Evolutionary conservation across 2,888 invertebrate genomes (phyloP).

Genomic region (Eurytoma californica): DNA sequence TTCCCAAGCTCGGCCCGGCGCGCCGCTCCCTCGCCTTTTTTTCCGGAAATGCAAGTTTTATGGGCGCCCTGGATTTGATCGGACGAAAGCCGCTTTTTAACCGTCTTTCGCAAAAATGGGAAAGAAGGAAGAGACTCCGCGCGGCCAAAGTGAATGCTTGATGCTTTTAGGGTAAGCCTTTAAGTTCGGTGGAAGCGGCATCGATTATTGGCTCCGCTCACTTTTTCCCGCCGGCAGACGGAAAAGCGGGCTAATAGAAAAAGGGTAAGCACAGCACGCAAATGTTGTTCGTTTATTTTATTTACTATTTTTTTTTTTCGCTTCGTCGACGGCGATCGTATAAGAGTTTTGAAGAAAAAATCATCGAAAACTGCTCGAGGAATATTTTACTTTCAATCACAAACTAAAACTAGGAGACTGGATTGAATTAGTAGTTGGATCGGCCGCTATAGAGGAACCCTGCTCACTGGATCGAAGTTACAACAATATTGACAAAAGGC

Average conservation of each 20-base stretch:
- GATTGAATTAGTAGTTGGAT: too few species aligned
- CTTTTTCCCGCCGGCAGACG: not conserved
- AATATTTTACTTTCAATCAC: too few species aligned
- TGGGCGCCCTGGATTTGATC: not conserved
- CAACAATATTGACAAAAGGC: too few species aligned
- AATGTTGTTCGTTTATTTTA: not conserved
- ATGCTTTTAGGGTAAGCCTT: slow-evolving; percentile 43
- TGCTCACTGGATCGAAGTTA: too few species aligned
- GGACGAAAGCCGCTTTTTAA: slow-evolving; percentile 14
- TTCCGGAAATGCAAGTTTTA: slow-evolving; percentile 6
- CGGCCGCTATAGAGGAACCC: too few species aligned
- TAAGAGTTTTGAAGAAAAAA: too few species aligned
- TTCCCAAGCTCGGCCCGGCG: too few species aligned
- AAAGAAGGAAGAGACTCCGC: not conserved
- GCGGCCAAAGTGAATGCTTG: slow-evolving; percentile 27
- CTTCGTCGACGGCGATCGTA: too few species aligned
- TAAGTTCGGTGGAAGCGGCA: slow-evolving; percentile 14
- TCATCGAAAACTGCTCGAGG: too few species aligned
- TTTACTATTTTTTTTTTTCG: not conserved
- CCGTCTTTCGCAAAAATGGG: not conserved
- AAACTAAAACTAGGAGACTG: too few species aligned
- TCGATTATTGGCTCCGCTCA: slow-evolving; percentile 30
- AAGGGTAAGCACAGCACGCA: too few species aligned
- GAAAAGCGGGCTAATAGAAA: slow-evolving; percentile 3
- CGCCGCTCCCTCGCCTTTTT: too few species aligned